These are phyloP conservation scores for Aselliscus stoliczkanus DNA, from an alignment of 2,797 vertebrate species.

Conservation along the genomic window DNA sequence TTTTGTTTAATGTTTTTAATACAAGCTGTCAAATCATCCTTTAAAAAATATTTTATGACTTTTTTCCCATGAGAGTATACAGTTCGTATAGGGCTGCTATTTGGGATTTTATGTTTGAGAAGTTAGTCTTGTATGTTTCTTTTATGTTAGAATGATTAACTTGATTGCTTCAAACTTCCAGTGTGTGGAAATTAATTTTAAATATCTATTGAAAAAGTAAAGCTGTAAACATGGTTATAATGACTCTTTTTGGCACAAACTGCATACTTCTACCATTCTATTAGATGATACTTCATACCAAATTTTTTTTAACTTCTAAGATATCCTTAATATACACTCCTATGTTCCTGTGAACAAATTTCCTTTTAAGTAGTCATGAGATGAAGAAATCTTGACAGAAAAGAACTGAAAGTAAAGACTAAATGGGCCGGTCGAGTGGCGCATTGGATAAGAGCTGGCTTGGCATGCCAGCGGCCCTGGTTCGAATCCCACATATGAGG, in stretches of 20 bases:
- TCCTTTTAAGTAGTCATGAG: neutral
- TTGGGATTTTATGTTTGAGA: neutral
- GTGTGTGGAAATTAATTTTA: neutral
- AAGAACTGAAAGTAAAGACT: neutral
- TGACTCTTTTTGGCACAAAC: neutral
- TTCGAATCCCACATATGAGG: too few relatives aligned
- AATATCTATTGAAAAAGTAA: neutral
- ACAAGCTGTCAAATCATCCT: neutral
- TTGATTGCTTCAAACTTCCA: neutral
- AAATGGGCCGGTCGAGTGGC: too few relatives aligned
- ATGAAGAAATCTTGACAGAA: neutral
- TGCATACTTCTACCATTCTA: neutral
- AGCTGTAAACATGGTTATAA: neutral
- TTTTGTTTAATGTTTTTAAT: neutral
- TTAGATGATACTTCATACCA: neutral
- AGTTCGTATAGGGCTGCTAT: neutral
- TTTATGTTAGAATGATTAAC: neutral
- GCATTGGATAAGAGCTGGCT: too few relatives aligned
- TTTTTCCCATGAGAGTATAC: neutral
- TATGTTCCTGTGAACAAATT: neutral
- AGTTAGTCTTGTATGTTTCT: neutral
- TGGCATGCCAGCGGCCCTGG: too few relatives aligned
- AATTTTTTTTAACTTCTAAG: neutral
- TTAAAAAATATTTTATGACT: neutral
- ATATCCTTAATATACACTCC: neutral